Evolutionary conservation across 2,113 vertebrate species (phyloP).

Genomic region (Myotis lucifugus): DNA sequence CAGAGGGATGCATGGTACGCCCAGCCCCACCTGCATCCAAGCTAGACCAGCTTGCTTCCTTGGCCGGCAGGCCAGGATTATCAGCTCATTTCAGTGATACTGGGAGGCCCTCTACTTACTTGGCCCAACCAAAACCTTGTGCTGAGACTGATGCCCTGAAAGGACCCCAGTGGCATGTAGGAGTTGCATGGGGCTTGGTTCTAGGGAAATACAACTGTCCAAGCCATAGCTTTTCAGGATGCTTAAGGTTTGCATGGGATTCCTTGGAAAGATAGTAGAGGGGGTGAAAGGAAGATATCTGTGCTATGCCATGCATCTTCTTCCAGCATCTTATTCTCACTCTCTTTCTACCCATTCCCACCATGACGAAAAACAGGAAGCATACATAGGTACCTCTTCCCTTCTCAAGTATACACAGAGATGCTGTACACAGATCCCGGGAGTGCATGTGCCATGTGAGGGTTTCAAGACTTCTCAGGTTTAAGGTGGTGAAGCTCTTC

Average conservation of each 20-base stretch:
- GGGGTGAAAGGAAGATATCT: not conserved
- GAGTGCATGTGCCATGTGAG: not conserved
- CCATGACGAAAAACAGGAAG: not conserved
- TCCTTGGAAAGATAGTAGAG: not conserved
- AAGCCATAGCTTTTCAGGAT: not conserved
- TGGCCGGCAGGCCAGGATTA: not conserved
- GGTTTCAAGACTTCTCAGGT: not conserved
- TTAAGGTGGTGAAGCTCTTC: not conserved
- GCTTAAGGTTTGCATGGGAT: not conserved
- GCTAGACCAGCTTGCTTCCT: not conserved
- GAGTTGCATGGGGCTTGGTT: no score
- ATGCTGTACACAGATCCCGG: not conserved
- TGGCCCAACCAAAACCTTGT: not conserved
- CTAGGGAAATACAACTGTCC: not conserved
- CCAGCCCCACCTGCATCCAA: not conserved
- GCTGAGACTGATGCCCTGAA: not conserved
- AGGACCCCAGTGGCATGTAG: not conserved
- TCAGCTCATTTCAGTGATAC: not conserved
- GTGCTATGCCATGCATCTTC: not conserved
- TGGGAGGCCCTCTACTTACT: not conserved
- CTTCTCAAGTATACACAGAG: not conserved
- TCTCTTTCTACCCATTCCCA: not conserved
- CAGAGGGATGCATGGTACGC: not conserved
- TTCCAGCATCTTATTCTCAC: not conserved
- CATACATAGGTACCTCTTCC: not conserved